Conservation (phyloP, 30 jellyfish, hydroid and myxozoan species). For the Catostylus mosaicus region DNA sequence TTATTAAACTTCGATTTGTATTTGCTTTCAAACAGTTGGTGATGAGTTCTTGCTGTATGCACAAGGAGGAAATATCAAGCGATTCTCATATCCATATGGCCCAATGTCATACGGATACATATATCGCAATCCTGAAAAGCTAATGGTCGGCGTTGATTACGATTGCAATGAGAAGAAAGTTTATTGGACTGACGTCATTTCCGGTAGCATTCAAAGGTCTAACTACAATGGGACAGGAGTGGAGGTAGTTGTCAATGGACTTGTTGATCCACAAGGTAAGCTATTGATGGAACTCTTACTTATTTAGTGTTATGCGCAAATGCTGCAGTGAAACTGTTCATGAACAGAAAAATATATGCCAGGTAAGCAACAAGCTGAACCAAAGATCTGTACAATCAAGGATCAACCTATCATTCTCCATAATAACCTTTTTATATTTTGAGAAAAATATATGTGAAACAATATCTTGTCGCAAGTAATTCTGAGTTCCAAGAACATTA, state of each 20-base stretch:
- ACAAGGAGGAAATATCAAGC: slow-evolving; percentile 80
- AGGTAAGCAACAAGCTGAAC: too few species aligned
- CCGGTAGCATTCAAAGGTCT: slow-evolving; percentile 60
- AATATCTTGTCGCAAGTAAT: too few species aligned
- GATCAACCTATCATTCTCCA: too few species aligned
- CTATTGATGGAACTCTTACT: too few species aligned
- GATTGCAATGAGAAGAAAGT: slow-evolving; percentile 66
- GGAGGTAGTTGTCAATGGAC: slow-evolving; percentile 53
- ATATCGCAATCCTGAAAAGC: slow-evolving; percentile 21
- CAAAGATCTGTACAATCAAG: too few species aligned
- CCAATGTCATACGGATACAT: slow-evolving; percentile 65
- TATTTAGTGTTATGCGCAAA: too few species aligned
- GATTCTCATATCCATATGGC: slow-evolving; percentile 75
- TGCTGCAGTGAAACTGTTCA: too few species aligned
- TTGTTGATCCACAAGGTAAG: slow-evolving; percentile 77
- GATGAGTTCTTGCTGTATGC: slow-evolving; percentile 72
- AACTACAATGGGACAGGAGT: slow-evolving; percentile 58
- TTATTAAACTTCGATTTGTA: not conserved
- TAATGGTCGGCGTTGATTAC: slow-evolving; percentile 81
- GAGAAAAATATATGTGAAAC: too few species aligned
- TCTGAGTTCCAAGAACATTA: too few species aligned
- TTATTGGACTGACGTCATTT: slow-evolving; percentile 73
- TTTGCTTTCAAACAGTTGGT: slow-evolving; percentile 46
- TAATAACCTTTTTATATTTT: too few species aligned
- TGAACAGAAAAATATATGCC: too few species aligned